These are phyloP conservation scores for Halcyon chelicuti DNA, from an alignment of 2,797 vertebrate species.

Conservation along the genomic window DNA sequence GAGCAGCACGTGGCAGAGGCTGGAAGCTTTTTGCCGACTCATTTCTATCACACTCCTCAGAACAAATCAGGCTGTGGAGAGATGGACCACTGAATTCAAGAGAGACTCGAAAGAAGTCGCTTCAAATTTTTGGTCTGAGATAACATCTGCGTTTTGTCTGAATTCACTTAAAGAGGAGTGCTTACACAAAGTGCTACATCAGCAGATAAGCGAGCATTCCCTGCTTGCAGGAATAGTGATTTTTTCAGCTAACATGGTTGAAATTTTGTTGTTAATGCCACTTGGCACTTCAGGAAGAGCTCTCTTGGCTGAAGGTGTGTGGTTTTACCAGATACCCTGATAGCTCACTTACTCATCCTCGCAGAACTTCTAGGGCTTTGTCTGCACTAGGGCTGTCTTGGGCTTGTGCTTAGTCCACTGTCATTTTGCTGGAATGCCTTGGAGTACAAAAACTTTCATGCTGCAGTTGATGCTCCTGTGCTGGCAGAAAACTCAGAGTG, in stretches of 20 bases:
- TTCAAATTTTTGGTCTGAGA: not conserved
- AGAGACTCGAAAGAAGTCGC: not conserved
- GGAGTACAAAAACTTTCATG: not conserved
- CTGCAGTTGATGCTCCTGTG: not conserved
- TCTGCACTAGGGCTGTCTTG: not conserved
- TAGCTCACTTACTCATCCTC: not conserved
- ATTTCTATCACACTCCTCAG: not conserved
- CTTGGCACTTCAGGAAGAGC: not conserved
- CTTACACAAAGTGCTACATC: not conserved
- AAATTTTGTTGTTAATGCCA: not conserved
- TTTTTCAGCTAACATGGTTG: not conserved
- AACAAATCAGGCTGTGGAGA: not conserved
- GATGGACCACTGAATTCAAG: not conserved
- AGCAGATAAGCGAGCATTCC: not conserved
- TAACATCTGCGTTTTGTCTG: not conserved
- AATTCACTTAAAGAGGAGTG: not conserved
- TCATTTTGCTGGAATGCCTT: not conserved
- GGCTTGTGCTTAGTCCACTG: not conserved
- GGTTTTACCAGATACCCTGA: not conserved
- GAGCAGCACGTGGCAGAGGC: not conserved
- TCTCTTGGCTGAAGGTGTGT: not conserved
- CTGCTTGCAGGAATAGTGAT: not conserved
- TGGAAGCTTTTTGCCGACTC: not conserved
- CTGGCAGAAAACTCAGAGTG: not conserved
- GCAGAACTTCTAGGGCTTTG: not conserved